Conservation (phyloP, 92 coral and sea anemone species). For the Bergia sp. region DNA sequence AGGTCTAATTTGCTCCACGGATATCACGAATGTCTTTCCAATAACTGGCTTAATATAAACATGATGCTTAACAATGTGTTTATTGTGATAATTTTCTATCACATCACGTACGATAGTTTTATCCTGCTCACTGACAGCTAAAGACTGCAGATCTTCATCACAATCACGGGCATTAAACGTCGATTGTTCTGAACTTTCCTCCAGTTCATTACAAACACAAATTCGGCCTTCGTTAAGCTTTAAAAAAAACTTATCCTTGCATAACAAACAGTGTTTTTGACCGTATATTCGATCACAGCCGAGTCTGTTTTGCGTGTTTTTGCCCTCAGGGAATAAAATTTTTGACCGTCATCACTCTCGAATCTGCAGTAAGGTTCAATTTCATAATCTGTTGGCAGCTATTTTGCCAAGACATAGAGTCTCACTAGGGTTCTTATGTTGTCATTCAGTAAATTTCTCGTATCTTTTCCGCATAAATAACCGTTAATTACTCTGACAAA, state of each 20-base stretch:
- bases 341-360: slow-evolving; percentile 37
- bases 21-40: slow-evolving; percentile 24
- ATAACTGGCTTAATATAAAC: background rate
- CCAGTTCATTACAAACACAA: slow-evolving; percentile 22
- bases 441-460: slow-evolving; percentile 11
- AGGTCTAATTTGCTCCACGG: slow-evolving; percentile 39
- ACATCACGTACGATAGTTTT: slow-evolving; percentile 23
- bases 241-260: slow-evolving; percentile 24
- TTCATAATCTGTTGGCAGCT: slow-evolving; percentile 23
- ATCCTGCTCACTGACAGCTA: background rate
- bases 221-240: background rate
- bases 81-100: background rate
- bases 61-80: slow-evolving; percentile 21
- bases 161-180: slow-evolving; percentile 27
- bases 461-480: slow-evolving; percentile 29
- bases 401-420: slow-evolving; percentile 28
- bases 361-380: slow-evolving; percentile 43
- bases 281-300: slow-evolving; percentile 57
- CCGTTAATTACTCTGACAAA: slow-evolving; percentile 37
- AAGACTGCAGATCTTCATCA: slow-evolving; percentile 4
- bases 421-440: slow-evolving; percentile 47
- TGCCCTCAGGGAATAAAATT: slow-evolving; percentile 14
- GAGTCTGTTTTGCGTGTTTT: slow-evolving; percentile 57
- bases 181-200: slow-evolving; percentile 7
- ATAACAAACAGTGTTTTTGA: background rate